A percentile compares a stretch with the other conserved stretches of the same genome.
Evolutionary conservation across 2,888 invertebrate species (phyloP).

Genomic region (Himalopsyche japonica): DNA sequence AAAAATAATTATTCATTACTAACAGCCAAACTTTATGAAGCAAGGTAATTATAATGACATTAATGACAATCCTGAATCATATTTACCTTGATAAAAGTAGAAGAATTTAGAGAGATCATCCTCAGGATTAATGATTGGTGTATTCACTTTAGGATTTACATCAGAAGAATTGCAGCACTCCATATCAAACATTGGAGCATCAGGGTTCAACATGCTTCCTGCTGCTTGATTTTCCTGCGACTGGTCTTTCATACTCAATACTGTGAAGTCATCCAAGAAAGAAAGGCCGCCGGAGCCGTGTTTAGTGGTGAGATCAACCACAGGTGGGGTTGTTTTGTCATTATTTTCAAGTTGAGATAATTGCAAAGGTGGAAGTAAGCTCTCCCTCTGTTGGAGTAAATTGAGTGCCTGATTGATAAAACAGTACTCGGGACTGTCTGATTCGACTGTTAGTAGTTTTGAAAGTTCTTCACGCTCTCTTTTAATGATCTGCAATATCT

Average conservation of each 20-base stretch:
- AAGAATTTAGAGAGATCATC: slow-evolving; percentile 60
- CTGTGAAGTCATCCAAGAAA: slow-evolving; percentile 4
- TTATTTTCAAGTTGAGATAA: neutral
- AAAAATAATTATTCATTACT: neutral
- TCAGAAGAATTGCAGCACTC: neutral
- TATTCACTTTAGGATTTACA: slow-evolving; percentile 32
- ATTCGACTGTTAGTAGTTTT: slow-evolving; percentile 66
- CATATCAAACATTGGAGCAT: slow-evolving; percentile 48
- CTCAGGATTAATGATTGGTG: slow-evolving; percentile 52
- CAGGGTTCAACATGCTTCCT: slow-evolving; percentile 47
- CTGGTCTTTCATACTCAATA: neutral
- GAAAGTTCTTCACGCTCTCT: slow-evolving; percentile 73
- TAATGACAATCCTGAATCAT: neutral
- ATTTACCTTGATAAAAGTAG: slow-evolving; percentile 82
- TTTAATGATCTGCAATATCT: slow-evolving; percentile 72
- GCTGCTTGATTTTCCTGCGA: neutral
- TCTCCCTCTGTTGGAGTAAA: slow-evolving; percentile 61
- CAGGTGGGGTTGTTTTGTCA: neutral
- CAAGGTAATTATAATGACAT: no score
- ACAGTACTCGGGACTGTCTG: slow-evolving; percentile 78
- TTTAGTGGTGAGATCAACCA: neutral
- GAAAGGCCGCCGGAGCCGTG: slow-evolving; percentile 8
- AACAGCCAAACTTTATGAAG: neutral
- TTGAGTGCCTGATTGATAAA: slow-evolving; percentile 84
- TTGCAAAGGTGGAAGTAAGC: neutral